Evolutionary conservation across 2,113 vertebrate genomes (phyloP), one percentile per base, ranked within the genome.

Genomic region (Cardinalis cardinalis): DNA sequence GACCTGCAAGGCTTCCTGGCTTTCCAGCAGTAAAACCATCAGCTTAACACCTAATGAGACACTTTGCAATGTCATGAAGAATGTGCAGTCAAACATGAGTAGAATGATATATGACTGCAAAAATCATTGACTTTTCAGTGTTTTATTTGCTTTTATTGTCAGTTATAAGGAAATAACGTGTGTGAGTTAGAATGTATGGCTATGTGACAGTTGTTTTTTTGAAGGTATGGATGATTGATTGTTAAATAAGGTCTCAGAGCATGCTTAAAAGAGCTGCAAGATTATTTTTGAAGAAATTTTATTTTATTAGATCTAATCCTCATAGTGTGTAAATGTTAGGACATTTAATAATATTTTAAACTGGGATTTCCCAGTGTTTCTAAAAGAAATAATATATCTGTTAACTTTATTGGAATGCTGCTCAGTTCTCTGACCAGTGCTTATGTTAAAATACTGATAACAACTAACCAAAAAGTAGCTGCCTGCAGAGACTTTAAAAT

Each of bases 271-370:
- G 98, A 99, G 98, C 98, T 98, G 99, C 99, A 98, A 99, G 98
- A 99, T 98, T 99, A 99, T 99, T 98, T 99, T 99, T 99, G 97
- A 98, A 99, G 97, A 99, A 98, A 98, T 98, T 97, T 99, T 99
- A 99, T 99, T 99, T 99, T 99, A 99, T 99, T 99, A 99, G 98
- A 96, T 97, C 98, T 99, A 99, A 99, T 97, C 98, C 97, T 98
- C 98, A 96, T 99, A 98, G 98, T 98, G 98, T 99, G 98, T 99
- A 99, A 99, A 99, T 99, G 98, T 98, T 98, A 98, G 98, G 97
- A 97, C 99, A 98, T 98, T 98, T 98, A 99, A 99, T 98, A 98
- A 98, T 98, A 98, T 98, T 98, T 98, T 98, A 98, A 98, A 96
- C 98, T 98, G 98, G 98, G 97, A 97, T 97, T 97, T 95, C 95